Base-by-base conservation (phyloP, 2,888 invertebrate species). In the Thera obeliscata region DNA sequence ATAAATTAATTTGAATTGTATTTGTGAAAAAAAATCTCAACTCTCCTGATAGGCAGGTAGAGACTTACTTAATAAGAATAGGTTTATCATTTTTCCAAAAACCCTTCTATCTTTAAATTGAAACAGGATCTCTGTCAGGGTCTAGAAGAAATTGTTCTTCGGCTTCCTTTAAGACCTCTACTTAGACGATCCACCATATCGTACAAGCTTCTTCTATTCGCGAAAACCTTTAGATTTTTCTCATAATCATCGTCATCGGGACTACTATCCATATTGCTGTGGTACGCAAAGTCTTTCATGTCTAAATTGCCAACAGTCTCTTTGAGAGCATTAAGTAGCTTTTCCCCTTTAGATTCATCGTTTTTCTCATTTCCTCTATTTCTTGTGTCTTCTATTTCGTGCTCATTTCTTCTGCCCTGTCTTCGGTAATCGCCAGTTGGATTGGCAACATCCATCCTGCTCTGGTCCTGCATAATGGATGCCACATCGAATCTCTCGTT, bases 401-500 rank as follows among this genome's bases (percentile, higher is more conserved):
- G 7, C 6, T 62, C 22, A 41, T 41, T 61, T 11, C 11, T 6
- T 36, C 43, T 49, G 2, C 2, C 8, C 11, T 35, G 41, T 49
- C 62, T 62, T 50, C 66, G 38, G 48, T 38, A 67, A 8, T 67
- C 58, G 1, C 52, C 49, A 1, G 22, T n/a, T 22, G 41, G 46
- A 11, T 56, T 41, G 2, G 22, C 56, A 12, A 43, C n/a, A 11
- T 54, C 60, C 58, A 60, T 61, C 54, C 70, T 70, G n/a, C 81
- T 83, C 46, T 82, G 82, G 0, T 80, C 78, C 0, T 70, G 41
- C 0, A 89, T 72, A 35, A 91, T 70, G 2, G 76, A 66, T 0
- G 78, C 65, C 0, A 91, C 33, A 66, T 91, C 89, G 50, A 82
- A 91, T 2, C 91, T 78, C 46, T 90, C 87, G 67, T 89, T 91